Percentiles rank a stretch among this genome's conserved stretches.
Evolutionary conservation across 2,888 invertebrate species (phyloP).

Genomic region (Drosophila subsilvestris): DNA sequence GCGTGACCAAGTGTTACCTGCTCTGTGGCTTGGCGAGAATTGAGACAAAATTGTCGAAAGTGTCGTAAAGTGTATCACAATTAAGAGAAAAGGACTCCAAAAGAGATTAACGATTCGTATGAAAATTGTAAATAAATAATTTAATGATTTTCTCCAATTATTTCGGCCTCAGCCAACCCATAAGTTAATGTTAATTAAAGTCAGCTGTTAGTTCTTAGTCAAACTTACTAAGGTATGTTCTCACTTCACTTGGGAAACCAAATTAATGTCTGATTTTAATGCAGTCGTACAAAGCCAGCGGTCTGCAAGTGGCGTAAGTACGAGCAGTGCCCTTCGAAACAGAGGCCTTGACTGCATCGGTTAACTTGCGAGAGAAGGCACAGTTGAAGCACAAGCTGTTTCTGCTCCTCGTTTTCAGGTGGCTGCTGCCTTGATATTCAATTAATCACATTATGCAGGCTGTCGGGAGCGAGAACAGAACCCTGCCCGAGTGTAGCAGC

Average conservation of each 20-base stretch:
- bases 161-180: no score
- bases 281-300: conserved; percentile 6
- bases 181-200: no score
- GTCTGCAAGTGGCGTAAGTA: conserved; percentile 17
- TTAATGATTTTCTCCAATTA: no score
- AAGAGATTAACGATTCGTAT: not conserved
- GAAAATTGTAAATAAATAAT: no score
- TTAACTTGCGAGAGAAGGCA: conserved; percentile 8
- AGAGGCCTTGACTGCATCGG: conserved; percentile 25
- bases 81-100: not conserved
- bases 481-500: not conserved
- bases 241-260: not conserved
- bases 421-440: conserved; percentile 25
- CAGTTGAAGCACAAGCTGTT: conserved; percentile 12
- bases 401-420: conserved; percentile 3
- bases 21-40: conserved; percentile 20
- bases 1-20: conserved; percentile 24
- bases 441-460: conserved; percentile 57
- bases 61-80: conserved; percentile 2
- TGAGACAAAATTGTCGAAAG: not conserved
- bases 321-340: conserved; percentile 1
- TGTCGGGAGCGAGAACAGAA: no score
- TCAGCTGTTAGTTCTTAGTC: no score
- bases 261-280: not conserved
- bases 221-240: no score